Evolutionary conservation across 2,888 invertebrate species (phyloP).

Genomic region (Chrysolina oricalcia): DNA sequence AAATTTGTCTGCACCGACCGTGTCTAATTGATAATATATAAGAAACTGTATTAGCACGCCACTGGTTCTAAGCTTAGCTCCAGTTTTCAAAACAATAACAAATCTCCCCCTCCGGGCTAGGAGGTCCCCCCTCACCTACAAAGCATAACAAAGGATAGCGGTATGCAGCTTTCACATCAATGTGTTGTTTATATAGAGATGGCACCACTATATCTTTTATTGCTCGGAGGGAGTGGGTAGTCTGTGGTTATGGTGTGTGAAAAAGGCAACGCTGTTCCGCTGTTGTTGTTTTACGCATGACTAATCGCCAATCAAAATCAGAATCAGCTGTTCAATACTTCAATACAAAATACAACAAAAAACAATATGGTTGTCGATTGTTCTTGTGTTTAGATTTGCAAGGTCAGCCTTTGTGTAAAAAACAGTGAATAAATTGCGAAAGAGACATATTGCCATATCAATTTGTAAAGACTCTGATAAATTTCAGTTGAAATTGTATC

Average conservation of each 20-base stretch:
- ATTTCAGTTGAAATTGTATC: slow-evolving; percentile 65
- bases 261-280: not conserved
- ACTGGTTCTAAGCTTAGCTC: no score
- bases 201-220: no score
- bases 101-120: no score
- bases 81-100: no score
- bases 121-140: no score
- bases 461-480: not conserved
- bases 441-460: slow-evolving; percentile 54
- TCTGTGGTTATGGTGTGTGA: not conserved
- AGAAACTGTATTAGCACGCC: no score
- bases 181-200: no score
- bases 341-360: slow-evolving; percentile 56
- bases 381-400: slow-evolving; percentile 68
- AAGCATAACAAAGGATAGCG: no score
- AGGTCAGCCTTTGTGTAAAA: slow-evolving; percentile 81
- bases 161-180: no score
- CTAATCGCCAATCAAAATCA: not conserved
- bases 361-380: slow-evolving; percentile 61
- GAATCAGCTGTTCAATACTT: slow-evolving; percentile 64
- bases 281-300: not conserved
- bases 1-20: no score
- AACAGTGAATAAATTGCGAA: slow-evolving; percentile 59
- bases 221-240: no score
- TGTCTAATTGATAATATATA: no score